These are phyloP conservation scores for Apis mellifera DNA, from an alignment of 1,140 invertebrate genomes.

Conservation along the genomic window DNA sequence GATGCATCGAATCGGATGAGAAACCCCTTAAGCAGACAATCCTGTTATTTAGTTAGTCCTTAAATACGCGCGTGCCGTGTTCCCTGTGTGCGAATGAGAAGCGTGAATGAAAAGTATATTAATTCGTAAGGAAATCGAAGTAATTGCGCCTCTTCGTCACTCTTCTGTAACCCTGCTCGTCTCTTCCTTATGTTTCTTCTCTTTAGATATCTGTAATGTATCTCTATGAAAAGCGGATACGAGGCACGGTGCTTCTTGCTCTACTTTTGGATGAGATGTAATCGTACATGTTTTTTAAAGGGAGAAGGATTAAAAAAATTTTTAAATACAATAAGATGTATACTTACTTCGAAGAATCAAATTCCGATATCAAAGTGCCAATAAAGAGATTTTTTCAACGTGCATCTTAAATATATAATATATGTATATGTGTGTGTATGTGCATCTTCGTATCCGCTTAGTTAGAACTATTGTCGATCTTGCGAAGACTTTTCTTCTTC, in stretches of 20 bases:
- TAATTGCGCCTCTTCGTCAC: slow-evolving; percentile 29
- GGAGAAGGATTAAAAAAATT: neutral
- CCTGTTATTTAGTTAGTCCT: slow-evolving; percentile 65
- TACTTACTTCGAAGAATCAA: neutral
- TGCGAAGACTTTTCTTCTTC: neutral
- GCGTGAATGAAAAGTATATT: slow-evolving; percentile 63
- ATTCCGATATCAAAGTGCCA: slow-evolving; percentile 19
- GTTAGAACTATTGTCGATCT: neutral
- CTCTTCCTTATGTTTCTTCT: slow-evolving; percentile 36
- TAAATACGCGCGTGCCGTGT: slow-evolving; percentile 59
- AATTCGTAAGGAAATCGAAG: slow-evolving; percentile 62
- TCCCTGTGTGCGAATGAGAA: slow-evolving; percentile 20
- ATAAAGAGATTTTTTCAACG: neutral
- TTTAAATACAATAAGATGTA: neutral
- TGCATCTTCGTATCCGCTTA: slow-evolving; percentile 14
- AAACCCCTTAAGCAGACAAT: slow-evolving; percentile 69
- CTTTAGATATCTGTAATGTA: slow-evolving; percentile 23
- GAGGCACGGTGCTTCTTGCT: slow-evolving; percentile 24
- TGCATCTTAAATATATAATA: too few species aligned
- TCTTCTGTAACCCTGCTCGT: neutral
- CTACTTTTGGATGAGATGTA: neutral
- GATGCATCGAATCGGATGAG: slow-evolving; percentile 64
- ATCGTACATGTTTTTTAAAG: neutral
- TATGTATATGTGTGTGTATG: too few species aligned
- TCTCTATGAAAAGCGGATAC: slow-evolving; percentile 33